Evolutionary conservation across 2,113 vertebrate genomes (phyloP), one percentile per base, ranked within the genome.

Genomic region (Takifugu flavidus): DNA sequence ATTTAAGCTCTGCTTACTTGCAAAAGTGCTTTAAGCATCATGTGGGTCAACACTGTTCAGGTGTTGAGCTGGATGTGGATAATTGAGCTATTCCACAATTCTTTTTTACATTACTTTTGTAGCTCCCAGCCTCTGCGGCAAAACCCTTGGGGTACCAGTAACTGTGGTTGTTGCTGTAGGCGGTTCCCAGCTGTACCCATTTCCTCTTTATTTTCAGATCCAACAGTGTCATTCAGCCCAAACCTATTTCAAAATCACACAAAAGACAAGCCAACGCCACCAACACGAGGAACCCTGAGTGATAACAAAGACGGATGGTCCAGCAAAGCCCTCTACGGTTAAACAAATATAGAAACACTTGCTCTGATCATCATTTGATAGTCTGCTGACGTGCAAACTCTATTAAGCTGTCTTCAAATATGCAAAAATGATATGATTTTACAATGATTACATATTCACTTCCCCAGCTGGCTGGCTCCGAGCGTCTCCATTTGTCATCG

Each of bases 391-490:
- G 95, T 89, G 88, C 92, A 94, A 93, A 94, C 91, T 95, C 93
- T 93, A 95, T 97, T 98, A 96, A 95, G 94, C 92, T 93, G 93
- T 95, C 93, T 94, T 96, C 93, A 96, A 94, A 95, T 95, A 93
- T 97, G 94, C 94, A 98, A 96, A 86, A 96, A 98, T 95, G 93
- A 96, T 98, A 98, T 99, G 96, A 99, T 99, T 99, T 98, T 93
- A 95, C 95, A 98, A 98, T 98, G 95, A 99, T 98, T 99, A 98
- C 94, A 96, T 98, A 98, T 96, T 97, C 95, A 95, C 88, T 96
- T 95, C 95, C 86, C 96, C 96, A 99, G 96, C 96, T 98, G 96
- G 95, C 94, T 96, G 95, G 93, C 94, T 99, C 94, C 92, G 91
- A 96, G 96, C 94, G 93, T 96, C 95, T 96, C 95, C 95, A 99